Evolutionary conservation across 2,797 vertebrate genomes (phyloP), one percentile per base, ranked within the genome.

Genomic region (Pelodytes ibericus): DNA sequence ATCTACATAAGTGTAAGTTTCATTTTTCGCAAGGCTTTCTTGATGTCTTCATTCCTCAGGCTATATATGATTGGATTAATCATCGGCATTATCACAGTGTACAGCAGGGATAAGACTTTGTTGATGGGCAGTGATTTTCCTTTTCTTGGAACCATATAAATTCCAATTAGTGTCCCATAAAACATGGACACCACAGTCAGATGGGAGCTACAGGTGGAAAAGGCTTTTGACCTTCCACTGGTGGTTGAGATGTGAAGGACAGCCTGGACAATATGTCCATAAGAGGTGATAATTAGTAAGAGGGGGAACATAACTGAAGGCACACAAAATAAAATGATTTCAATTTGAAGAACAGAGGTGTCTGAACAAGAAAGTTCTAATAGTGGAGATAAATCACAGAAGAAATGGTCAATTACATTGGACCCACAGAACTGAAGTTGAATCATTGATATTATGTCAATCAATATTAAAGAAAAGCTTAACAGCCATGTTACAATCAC

Each of bases 201-300:
- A 22, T 82, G 81, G 11, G 84, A 81, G 0, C 70, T 82, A 44
- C 83, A 83, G 4, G 84, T 81, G 3, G 78, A 60, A n/a, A 84
- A 83, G 9, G 82, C 81, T 18, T 84, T 84, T 58, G 68, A 72
- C 22, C 58, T 65, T n/a, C 82, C 79, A 1, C 49, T 79, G 31
- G 66, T 80, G 20, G 82, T 82, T 0, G 74, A 67, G 24, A 82
- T 86, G 26, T 44, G 83, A 26, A 84, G 20, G 29, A 83, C 77
- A 1, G 80, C 71, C 0, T 5, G 16, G 20, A 82, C 81, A 36
- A 85, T 81, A 44, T 4, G 64, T 1, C 71, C 80, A 16, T 86
- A 85, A n/a, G 81, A 87, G 2, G 81, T 49, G 59, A 83, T 75
- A 68, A 81, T 86, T 22, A 86, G 49, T 31, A 74, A 61, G 73